phyloP scores from a whole-genome alignment of 53 echinoderm and acorn worm species.

The Arbacia lixula region DNA sequence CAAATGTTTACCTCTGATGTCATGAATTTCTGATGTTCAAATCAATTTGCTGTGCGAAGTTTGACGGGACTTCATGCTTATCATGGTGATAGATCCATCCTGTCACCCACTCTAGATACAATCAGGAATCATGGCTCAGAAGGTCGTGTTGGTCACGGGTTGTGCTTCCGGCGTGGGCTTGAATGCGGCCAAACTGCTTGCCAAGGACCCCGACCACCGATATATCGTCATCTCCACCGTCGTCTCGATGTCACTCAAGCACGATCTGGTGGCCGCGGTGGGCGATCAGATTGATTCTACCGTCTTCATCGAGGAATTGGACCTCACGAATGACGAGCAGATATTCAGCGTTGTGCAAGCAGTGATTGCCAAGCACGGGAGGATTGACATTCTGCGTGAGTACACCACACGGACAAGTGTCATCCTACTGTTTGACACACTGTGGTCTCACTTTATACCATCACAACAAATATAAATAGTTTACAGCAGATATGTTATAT shows the following conservation, averaged over 20 bases:
- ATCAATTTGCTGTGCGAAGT: no score
- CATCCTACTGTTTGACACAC: no score
- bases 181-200: not conserved
- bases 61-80: no score
- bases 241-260: conserved; percentile 1
- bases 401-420: no score
- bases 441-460: no score
- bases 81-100: no score
- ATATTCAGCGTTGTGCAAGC: not conserved
- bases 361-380: not conserved
- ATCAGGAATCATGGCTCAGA: conserved; percentile 9
- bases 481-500: no score
- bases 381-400: not conserved
- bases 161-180: conserved; percentile 10
- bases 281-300: conserved; percentile 7
- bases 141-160: conserved; percentile 1
- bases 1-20: no score
- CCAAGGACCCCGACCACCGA: conserved; percentile 1
- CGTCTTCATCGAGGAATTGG: conserved; percentile 9
- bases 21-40: no score
- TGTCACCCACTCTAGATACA: no score
- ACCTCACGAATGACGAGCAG: not conserved
- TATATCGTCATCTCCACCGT: conserved; percentile 22
- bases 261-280: not conserved
- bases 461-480: no score